These are phyloP conservation scores for Agrilus cyanescens DNA, from an alignment of 2,888 invertebrate genomes.

Conservation along the genomic window DNA sequence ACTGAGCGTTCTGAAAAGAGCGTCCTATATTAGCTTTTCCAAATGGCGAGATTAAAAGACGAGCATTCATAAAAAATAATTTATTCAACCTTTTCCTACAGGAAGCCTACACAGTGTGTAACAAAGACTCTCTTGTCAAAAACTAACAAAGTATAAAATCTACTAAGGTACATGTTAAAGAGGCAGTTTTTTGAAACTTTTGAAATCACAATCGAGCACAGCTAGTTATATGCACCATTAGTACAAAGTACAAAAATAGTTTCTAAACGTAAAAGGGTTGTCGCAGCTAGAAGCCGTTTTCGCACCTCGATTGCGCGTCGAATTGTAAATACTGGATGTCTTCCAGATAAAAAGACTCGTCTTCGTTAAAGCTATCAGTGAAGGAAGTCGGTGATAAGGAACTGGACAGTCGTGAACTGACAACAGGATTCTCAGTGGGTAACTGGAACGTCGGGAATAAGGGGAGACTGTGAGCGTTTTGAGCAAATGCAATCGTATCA, in stretches of 20 bases:
- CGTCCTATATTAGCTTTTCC: slow-evolving; percentile 18
- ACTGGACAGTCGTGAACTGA: neutral
- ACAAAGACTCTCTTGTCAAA: slow-evolving; percentile 6
- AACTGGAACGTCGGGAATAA: neutral
- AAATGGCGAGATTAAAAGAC: slow-evolving; percentile 1
- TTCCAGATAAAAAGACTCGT: slow-evolving; percentile 21
- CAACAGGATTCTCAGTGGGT: neutral
- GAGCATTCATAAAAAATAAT: no score
- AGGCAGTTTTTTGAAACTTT: slow-evolving; percentile 30
- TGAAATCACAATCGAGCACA: slow-evolving; percentile 26
- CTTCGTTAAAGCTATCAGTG: slow-evolving; percentile 30
- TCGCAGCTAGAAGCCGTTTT: slow-evolving; percentile 1
- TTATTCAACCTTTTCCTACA: no score
- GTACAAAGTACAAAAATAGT: no score
- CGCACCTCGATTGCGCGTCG: slow-evolving; percentile 29
- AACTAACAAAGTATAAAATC: slow-evolving; percentile 11
- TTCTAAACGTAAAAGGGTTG: neutral
- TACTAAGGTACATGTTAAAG: slow-evolving; percentile 20
- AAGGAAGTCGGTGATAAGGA: slow-evolving; percentile 36
- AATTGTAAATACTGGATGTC: slow-evolving; percentile 30
- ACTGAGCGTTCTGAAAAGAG: slow-evolving; percentile 31
- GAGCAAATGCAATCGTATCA: no score
- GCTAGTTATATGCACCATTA: slow-evolving; percentile 10
- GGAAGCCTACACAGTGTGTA: neutral
- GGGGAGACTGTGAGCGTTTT: no score